phyloP scores from a whole-genome alignment of 1,140 invertebrate genomes.

The Caenorhabditis remanei region DNA sequence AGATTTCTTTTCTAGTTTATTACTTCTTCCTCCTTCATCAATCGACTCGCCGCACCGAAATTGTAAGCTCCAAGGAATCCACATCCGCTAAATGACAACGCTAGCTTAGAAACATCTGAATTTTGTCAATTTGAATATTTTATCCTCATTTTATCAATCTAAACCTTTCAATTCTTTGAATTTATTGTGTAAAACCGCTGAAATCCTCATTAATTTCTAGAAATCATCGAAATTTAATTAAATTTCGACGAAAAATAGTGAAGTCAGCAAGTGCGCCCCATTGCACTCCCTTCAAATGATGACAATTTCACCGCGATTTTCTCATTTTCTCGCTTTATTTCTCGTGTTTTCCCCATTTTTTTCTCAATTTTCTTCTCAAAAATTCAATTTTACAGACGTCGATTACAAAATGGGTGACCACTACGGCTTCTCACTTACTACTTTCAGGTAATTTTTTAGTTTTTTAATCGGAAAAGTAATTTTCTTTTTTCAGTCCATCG shows the following conservation, averaged over 20 bases:
- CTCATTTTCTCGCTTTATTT: neutral
- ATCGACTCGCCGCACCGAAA: conserved; percentile 73
- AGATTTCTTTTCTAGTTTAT: neutral
- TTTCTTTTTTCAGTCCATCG: conserved; percentile 85
- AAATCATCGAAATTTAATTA: neutral
- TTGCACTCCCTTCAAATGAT: conserved; percentile 11
- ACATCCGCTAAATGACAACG: conserved; percentile 66
- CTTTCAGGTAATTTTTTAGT: conserved; percentile 71
- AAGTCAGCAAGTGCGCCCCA: neutral
- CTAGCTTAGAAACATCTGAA: conserved; percentile 37
- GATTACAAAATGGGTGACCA: conserved; percentile 73
- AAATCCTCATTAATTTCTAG: neutral
- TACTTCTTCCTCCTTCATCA: neutral
- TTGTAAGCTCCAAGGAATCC: conserved; percentile 76
- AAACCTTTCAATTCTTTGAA: neutral
- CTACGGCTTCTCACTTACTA: conserved; percentile 77
- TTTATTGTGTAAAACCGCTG: neutral
- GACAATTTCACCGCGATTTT: conserved; percentile 32
- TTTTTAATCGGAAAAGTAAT: neutral
- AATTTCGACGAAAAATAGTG: neutral
- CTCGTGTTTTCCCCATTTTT: neutral
- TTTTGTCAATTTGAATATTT: neutral
- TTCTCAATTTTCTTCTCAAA: neutral
- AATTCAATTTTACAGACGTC: neutral
- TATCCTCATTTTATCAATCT: neutral